Conservation (phyloP, 2,888 invertebrate genomes). For the Flexamia atlantica region DNA sequence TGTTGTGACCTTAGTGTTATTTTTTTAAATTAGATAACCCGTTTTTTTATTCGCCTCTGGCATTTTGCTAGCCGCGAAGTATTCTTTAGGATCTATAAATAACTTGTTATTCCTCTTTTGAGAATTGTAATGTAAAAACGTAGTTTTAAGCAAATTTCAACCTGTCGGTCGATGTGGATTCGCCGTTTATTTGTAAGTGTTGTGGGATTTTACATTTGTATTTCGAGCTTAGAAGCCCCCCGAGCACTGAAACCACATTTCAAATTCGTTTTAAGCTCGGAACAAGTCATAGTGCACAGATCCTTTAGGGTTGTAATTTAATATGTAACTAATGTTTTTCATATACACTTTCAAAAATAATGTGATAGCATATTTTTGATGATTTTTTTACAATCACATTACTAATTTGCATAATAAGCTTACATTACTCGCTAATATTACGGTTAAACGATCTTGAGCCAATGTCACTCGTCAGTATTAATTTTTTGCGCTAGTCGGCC, state of each 20-base stretch:
- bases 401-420: constrained; percentile 44
- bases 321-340: constrained; percentile 35
- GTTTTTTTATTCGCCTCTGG: constrained; percentile 55
- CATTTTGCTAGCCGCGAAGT: constrained; percentile 50
- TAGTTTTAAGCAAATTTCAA: constrained; percentile 44
- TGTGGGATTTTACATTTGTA: constrained; percentile 46
- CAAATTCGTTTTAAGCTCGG: constrained; percentile 11
- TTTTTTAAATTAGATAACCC: constrained; percentile 57
- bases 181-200: constrained; percentile 34
- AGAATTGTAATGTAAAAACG: constrained; percentile 33
- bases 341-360: constrained; percentile 56
- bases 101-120: constrained; percentile 59
- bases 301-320: constrained; percentile 13
- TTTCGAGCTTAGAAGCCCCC: constrained; percentile 40
- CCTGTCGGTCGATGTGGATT: neutral
- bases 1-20: constrained; percentile 62
- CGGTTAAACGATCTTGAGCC: constrained; percentile 23
- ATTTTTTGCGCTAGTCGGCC: neutral
- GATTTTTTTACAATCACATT: constrained; percentile 55
- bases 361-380: constrained; percentile 62
- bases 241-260: constrained; percentile 25
- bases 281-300: constrained; percentile 42
- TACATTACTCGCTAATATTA: constrained; percentile 30
- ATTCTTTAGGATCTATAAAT: constrained; percentile 60
- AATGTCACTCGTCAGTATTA: constrained; percentile 25